Conservation (phyloP, 2,113 vertebrate genomes). For the Porphyrio hochstetteri region DNA sequence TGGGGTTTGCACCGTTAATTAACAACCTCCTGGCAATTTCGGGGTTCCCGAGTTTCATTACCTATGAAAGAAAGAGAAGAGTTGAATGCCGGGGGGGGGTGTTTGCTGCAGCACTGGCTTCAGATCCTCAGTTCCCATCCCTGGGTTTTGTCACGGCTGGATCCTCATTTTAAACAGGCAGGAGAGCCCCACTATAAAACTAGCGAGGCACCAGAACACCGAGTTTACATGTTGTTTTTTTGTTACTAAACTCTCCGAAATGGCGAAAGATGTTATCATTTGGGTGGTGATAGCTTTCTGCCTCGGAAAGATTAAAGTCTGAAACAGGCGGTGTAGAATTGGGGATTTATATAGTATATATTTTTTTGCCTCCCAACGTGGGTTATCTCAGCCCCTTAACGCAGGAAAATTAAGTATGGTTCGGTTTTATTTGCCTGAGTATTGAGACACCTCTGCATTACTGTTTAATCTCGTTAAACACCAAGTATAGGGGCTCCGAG, state of each 20-base stretch:
- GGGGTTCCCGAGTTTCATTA: constrained; percentile 84
- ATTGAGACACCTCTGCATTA: not conserved
- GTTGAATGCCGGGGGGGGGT: not conserved
- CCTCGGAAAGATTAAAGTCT: not conserved
- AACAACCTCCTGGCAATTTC: constrained; percentile 81
- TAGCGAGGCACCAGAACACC: not conserved
- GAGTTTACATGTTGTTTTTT: not conserved
- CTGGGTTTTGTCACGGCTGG: not conserved
- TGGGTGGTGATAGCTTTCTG: not conserved
- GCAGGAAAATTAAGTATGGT: not conserved
- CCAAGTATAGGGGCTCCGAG: not conserved
- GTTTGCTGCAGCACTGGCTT: not conserved
- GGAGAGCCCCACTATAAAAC: not conserved
- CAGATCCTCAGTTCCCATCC: not conserved
- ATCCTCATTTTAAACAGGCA: not conserved
- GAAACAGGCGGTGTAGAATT: not conserved
- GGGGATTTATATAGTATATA: too few species aligned
- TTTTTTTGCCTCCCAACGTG: not conserved
- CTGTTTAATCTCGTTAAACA: constrained; percentile 9
- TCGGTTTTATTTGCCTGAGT: not conserved
- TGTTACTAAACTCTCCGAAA: not conserved
- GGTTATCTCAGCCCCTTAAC: not conserved
- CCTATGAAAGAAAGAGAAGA: constrained; percentile 71
- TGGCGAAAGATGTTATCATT: not conserved
- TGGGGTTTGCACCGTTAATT: constrained; percentile 79